Base-by-base conservation (phyloP, 2,888 invertebrate species). In the Ethmia dodecea region DNA sequence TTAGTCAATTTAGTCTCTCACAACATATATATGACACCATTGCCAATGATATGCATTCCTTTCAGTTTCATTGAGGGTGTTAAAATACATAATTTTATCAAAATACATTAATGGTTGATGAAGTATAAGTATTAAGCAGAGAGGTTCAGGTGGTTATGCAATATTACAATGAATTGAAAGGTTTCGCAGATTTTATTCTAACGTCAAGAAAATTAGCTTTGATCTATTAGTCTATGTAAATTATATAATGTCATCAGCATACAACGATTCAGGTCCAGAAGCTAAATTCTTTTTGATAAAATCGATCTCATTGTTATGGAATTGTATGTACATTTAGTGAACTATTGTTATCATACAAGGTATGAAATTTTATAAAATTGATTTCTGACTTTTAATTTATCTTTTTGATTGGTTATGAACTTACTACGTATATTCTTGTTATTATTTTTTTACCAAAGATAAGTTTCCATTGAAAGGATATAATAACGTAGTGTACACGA, bases 301-400 rank as follows among this genome's bases (percentile, higher is more conserved):
- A 77, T 71, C 78, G 84, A 84, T 86, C 84, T 86, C 84, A 84
- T 81, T 84, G 81, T 84, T 84, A 79, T 77, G 70, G 66, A 80
- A 69, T 71, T 73, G 61, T 72, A 59, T 66, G 66, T 77, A 72
- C 64, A 66, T 67, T 60, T 73, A 72, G 69, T 64, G 61, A 71
- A 70, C 69, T 71, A 73, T 83, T 86, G 84, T 86, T 84, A 86
- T 84, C 84, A 86, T 86, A 86, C 86, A 78, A 71, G 81, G 86
- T 86, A 83, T 86, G 86, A 86, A 83, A 62, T 81, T 73, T 65
- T 68, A 65, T 61, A 61, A 55, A 55, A 56, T 60, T 62, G 41
- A 53, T 51, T 58, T 55, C 59, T 66, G 60, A 52, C 46, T 55
- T 56, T 55, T 63, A 64, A 47, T 60, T 52, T 64, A 67, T 53